Percentiles rank a stretch among this genome's conserved stretches.
These are phyloP conservation scores for Leucophora obtusa DNA, from an alignment of 2,888 invertebrate genomes.

Conservation along the genomic window DNA sequence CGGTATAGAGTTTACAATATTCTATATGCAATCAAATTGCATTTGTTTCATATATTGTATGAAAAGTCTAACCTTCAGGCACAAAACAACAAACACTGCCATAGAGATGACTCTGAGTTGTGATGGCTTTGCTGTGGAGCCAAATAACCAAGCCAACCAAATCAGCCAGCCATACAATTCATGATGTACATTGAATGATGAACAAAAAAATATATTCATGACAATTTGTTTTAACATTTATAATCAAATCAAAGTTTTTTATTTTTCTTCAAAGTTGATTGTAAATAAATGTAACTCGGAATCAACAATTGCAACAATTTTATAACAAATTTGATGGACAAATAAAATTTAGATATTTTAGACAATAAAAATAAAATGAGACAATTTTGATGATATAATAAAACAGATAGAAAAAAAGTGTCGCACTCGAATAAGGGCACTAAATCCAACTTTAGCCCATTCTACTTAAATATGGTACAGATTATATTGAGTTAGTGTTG, in stretches of 20 bases:
- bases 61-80: slow-evolving; percentile 39
- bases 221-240: slow-evolving; percentile 47
- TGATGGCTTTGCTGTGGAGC: slow-evolving; percentile 16
- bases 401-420: slow-evolving; percentile 28
- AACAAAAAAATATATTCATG: slow-evolving; percentile 28
- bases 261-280: slow-evolving; percentile 23
- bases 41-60: slow-evolving; percentile 33
- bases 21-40: slow-evolving; percentile 51
- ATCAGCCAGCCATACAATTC: neutral
- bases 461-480: too few species aligned
- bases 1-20: slow-evolving; percentile 1
- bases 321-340: slow-evolving; percentile 56
- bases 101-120: neutral
- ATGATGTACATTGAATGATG: neutral
- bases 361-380: slow-evolving; percentile 52
- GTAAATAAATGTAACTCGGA: slow-evolving; percentile 33
- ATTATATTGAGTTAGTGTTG: too few species aligned
- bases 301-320: slow-evolving; percentile 58
- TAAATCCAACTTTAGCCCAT: too few species aligned
- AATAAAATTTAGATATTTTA: slow-evolving; percentile 55
- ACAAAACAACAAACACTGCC: slow-evolving; percentile 16
- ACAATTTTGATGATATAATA: slow-evolving; percentile 32
- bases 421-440: too few species aligned
- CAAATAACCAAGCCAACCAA: slow-evolving; percentile 18
- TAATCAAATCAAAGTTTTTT: slow-evolving; percentile 46